phyloP scores from a whole-genome alignment of 2,797 vertebrate species.

The Ficedula albicollis region DNA sequence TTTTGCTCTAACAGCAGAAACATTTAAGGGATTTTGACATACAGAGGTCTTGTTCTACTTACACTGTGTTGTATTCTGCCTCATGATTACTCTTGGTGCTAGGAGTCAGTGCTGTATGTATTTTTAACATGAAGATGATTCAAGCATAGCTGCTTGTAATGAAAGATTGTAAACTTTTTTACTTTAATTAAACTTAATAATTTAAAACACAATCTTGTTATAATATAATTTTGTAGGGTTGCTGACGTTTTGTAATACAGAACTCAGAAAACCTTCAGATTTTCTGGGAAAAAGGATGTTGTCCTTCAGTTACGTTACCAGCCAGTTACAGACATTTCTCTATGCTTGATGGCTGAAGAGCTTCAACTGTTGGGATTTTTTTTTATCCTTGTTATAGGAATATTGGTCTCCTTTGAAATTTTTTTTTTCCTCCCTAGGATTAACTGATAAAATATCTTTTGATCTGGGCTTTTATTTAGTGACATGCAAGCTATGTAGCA shows the following conservation, averaged over 20 bases:
- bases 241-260: not conserved
- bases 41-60: not conserved
- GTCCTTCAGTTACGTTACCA: not conserved
- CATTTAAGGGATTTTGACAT: not conserved
- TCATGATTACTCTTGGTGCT: not conserved
- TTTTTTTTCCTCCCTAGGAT: rapidly evolving
- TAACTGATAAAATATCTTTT: not conserved
- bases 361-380: not conserved
- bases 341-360: not conserved
- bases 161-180: not conserved
- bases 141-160: not conserved
- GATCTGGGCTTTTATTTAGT: not conserved
- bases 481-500: not conserved
- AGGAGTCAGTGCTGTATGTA: not conserved
- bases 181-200: not conserved
- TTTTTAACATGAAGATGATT: not conserved
- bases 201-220: not conserved
- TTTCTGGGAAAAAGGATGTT: not conserved
- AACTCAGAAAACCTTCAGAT: not conserved
- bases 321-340: not conserved
- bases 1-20: not conserved
- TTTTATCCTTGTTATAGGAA: not conserved
- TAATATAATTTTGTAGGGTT: not conserved
- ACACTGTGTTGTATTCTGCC: not conserved
- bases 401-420: not conserved